Evolutionary conservation across 2,113 vertebrate species (phyloP).

Genomic region (Lanius ludovicianus): DNA sequence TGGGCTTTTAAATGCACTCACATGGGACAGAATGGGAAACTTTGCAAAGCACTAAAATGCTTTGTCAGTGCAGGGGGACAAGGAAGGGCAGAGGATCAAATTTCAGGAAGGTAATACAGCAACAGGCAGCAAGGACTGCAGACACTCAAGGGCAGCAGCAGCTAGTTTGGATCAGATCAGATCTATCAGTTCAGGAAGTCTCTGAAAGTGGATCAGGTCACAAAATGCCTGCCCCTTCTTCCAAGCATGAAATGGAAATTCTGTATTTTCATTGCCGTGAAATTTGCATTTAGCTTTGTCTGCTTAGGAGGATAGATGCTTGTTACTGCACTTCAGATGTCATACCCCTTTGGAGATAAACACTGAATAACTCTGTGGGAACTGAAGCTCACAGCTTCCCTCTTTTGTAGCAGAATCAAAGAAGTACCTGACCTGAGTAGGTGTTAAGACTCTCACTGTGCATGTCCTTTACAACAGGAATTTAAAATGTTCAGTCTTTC

Average conservation of each 20-base stretch:
- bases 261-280: slow-evolving; percentile 21
- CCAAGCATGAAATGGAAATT: slow-evolving; percentile 50
- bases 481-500: not conserved
- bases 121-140: not conserved
- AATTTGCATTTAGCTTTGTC: slow-evolving; percentile 41
- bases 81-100: not conserved
- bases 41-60: not conserved
- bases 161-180: not conserved
- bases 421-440: not conserved
- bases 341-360: not conserved
- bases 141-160: not conserved
- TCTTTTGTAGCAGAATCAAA: slow-evolving; percentile 37
- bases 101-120: not conserved
- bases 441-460: not conserved
- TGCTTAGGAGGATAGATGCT: not conserved
- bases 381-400: not conserved
- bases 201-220: slow-evolving; percentile 31
- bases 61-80: not conserved
- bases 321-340: not conserved
- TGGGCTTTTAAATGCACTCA: not conserved
- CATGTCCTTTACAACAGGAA: not conserved
- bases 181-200: slow-evolving; percentile 15
- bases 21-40: accelerated
- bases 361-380: not conserved
- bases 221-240: not conserved